Percentiles rank a stretch among this genome's conserved stretches.
Conservation (phyloP, 2,888 invertebrate species). For the Drosophila borborema region DNA sequence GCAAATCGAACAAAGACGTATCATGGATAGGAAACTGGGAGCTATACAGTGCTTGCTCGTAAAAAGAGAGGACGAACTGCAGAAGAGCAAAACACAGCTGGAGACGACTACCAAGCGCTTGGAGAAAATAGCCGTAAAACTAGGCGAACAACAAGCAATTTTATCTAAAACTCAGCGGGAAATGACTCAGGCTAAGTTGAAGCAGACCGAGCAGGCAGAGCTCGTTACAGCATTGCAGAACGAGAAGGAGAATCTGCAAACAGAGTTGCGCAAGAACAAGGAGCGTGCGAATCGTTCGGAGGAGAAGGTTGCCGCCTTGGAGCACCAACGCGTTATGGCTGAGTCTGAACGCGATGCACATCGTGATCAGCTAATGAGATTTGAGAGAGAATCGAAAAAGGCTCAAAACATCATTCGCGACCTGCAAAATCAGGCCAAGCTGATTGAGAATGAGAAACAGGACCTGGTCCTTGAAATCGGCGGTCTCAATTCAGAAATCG, state of each 20-base stretch:
- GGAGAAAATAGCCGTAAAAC: slow-evolving; percentile 27
- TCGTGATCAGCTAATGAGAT: slow-evolving; percentile 58
- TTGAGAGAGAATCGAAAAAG: slow-evolving; percentile 66
- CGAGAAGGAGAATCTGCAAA: slow-evolving; percentile 26
- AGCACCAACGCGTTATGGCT: slow-evolving; percentile 4
- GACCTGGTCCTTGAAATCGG: slow-evolving; percentile 74
- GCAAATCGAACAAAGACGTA: neutral
- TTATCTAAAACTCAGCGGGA: slow-evolving; percentile 29
- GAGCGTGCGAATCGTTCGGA: slow-evolving; percentile 21
- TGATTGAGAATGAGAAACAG: slow-evolving; percentile 65
- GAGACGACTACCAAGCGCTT: slow-evolving; percentile 26
- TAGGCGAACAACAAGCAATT: slow-evolving; percentile 39
- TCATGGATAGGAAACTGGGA: slow-evolving; percentile 11
- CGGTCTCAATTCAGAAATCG: slow-evolving; percentile 67
- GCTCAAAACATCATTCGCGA: slow-evolving; percentile 43
- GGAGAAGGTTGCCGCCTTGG: slow-evolving; percentile 16
- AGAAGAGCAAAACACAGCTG: slow-evolving; percentile 22
- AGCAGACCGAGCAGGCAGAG: slow-evolving; percentile 20
- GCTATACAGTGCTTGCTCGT: neutral
- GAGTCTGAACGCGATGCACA: slow-evolving; percentile 20
- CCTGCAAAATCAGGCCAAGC: slow-evolving; percentile 56
- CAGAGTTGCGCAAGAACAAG: slow-evolving; percentile 16
- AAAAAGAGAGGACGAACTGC: slow-evolving; percentile 17
- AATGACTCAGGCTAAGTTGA: slow-evolving; percentile 3
- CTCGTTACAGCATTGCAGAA: slow-evolving; percentile 14